These are phyloP conservation scores for Planococcus citri DNA, from an alignment of 1,140 invertebrate species.

Conservation along the genomic window DNA sequence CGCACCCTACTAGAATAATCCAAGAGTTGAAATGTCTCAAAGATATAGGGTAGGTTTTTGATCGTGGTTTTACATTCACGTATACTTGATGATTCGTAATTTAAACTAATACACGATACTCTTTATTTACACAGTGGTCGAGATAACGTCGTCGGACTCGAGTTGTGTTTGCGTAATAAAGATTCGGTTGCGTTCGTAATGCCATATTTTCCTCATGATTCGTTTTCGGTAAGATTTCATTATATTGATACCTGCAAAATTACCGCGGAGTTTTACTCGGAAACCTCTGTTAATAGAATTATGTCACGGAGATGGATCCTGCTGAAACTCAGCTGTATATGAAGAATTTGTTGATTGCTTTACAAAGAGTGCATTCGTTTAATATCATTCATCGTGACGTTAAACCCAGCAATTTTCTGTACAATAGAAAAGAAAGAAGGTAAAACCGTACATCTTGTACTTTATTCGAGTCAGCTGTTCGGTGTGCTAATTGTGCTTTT, in stretches of 20 bases:
- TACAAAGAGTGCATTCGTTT: constrained; percentile 68
- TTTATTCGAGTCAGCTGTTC: background rate
- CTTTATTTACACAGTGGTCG: too few species aligned
- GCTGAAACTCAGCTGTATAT: constrained; percentile 68
- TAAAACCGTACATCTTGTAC: constrained; percentile 24
- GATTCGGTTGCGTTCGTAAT: constrained; percentile 80
- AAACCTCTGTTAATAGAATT: constrained; percentile 53
- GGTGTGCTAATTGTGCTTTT: constrained; percentile 1
- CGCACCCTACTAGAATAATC: constrained; percentile 59
- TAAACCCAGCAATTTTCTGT: constrained; percentile 88
- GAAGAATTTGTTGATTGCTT: constrained; percentile 62
- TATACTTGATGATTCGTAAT: too few species aligned
- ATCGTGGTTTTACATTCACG: constrained; percentile 26
- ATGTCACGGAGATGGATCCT: constrained; percentile 52
- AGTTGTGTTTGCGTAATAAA: constrained; percentile 59
- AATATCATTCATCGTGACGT: constrained; percentile 82
- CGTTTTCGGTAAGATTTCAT: constrained; percentile 51
- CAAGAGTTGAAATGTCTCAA: constrained; percentile 64
- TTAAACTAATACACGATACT: too few species aligned
- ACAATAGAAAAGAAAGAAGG: constrained; percentile 61
- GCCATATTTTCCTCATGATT: constrained; percentile 74
- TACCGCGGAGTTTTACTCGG: background rate
- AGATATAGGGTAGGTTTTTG: constrained; percentile 65
- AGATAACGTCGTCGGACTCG: constrained; percentile 68
- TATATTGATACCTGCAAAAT: background rate